phyloP scores from a whole-genome alignment of 2,113 vertebrate genomes.

The Trematocara unimaculatum region DNA sequence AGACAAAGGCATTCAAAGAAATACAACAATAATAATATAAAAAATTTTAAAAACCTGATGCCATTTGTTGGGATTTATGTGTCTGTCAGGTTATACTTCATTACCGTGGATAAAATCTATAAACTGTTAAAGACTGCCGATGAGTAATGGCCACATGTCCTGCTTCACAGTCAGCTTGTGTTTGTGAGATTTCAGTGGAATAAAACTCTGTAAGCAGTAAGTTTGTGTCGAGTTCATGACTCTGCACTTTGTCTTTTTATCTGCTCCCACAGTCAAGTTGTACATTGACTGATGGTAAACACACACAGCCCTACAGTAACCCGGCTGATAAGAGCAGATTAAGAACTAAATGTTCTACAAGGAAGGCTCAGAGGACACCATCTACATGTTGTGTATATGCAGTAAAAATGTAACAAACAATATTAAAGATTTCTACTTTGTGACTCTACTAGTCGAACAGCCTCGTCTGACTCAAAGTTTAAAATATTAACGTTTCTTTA shows the following conservation, averaged over 20 bases:
- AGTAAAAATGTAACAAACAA: neutral
- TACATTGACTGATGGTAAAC: conserved; percentile 2
- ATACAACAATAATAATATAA: neutral
- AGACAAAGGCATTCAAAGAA: neutral
- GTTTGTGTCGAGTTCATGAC: neutral
- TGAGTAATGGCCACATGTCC: neutral
- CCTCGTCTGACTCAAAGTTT: neutral
- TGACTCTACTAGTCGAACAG: neutral
- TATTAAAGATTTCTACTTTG: neutral
- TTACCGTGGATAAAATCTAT: rapidly evolving
- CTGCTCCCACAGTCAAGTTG: neutral
- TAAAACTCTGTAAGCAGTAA: neutral
- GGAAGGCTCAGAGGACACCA: neutral
- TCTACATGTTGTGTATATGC: neutral
- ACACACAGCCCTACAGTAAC: neutral
- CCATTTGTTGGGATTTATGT: neutral
- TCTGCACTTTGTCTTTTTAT: neutral
- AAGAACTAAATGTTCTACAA: neutral
- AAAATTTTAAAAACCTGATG: too few relatives aligned
- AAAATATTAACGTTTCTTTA: neutral
- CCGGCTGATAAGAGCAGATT: neutral
- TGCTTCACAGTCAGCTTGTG: neutral
- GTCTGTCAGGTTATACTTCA: neutral
- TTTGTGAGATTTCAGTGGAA: neutral
- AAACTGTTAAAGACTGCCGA: neutral